Base-by-base conservation (phyloP, 2,888 invertebrate genomes). In the Aleiodes testaceus region DNA sequence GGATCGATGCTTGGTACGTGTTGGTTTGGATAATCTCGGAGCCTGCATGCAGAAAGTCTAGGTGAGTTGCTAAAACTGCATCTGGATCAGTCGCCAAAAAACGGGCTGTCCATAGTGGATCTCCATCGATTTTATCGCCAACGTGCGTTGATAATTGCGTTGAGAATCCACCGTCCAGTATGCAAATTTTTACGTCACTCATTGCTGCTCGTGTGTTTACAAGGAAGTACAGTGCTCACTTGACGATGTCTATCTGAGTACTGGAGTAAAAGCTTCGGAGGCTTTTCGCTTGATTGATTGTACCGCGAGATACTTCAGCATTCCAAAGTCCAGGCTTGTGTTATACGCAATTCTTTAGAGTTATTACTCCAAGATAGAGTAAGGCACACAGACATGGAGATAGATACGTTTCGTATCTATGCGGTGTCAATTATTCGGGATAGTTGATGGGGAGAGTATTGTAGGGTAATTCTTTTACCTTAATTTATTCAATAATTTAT, bases 41-140 rank as follows among this genome's bases (percentile, higher is more conserved):
- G 26, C 97, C 97, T 84, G 95, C 95, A 89, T 92, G 91, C 59
- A 95, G 88, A 85, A 94, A 95, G 84, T 93, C 95, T 79, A 93
- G 88, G 88, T 97, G 96, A 2, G 94, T 93, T 79, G 92, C 91
- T 75, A 93, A 90, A 66, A 96, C 92, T 66, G 94, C 94, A 20
- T 93, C 90, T 3, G 94, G 94, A 86, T 95, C 91, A 5, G 93
- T 93, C 74, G 92, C 91, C 73, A 97, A 90, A 83, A 95, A 93
- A 73, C 94, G 90, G 2, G 96, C 93, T 82, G 95, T 95, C 96
- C 96, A 97, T 44, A 97, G 87, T 3, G 96, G 95, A 87, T 97
- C 95, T 0, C 93, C 93, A 85, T 95, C 94, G 73, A 95, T 92
- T 68, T 92, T 91, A 79, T 92, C 91, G 0, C 92, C 91, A 47